Base-by-base conservation (phyloP, 2,888 invertebrate species). In the Drosophila pseudotalamancana region DNA sequence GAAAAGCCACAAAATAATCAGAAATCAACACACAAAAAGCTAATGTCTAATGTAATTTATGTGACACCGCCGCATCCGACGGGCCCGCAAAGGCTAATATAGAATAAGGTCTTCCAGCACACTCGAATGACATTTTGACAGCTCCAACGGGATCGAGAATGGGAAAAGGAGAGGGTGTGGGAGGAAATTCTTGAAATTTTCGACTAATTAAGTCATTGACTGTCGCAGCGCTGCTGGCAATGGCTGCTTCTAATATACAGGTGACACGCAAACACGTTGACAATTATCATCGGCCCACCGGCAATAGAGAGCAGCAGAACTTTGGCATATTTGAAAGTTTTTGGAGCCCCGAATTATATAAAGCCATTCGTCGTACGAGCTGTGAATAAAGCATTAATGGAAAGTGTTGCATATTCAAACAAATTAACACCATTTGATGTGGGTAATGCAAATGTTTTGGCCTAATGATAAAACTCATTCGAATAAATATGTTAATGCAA, bases 321-420 rank as follows among this genome's bases (percentile, higher is more conserved):
- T 81, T 65, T 48, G 32, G 81, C 81, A 79, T 79, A 79, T 79
- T 79, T 87, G 85, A 79, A 79, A 79, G 81, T 84, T 70, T 68
- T 72, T 68, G 42, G 54, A 73, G 73, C 31, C 59, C 57, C 40
- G 49, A 49, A 54, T 70, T 61, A 57, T 75, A 79, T 70, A 50
- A 54, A 59, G 62, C 61, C 54, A 79, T 76, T 78, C 67, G 72
- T 64, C 45, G 19, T 19, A 8, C n/a, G 21, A 14, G 11, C 40
- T 11, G 14, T 19, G 14, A 14, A 2, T n/a, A 25, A 25, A 11
- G 23, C 25, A 5, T 27, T 5, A 40, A 31, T 40, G 16, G 32
- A 60, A 48, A 59, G 66, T 70, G 80, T n/a, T 37, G 61, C 49
- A 23, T 57, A 48, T 40, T 45, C 49, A 62, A 66, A 55, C 84